These are phyloP conservation scores for Neomorphus geoffroyi DNA, from an alignment of 2,797 vertebrate genomes.

Conservation along the genomic window DNA sequence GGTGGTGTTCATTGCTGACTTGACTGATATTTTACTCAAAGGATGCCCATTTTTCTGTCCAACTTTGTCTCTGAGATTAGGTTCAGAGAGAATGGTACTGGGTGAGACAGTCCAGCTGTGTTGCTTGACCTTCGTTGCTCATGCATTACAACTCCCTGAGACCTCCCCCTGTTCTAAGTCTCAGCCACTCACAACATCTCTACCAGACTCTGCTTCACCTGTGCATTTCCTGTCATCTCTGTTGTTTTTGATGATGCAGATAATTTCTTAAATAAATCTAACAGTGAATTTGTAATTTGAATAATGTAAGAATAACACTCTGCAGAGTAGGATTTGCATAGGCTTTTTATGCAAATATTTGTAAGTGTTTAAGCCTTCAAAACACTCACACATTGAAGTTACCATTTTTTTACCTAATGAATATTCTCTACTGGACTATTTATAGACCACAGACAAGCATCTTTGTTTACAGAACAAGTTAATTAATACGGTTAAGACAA, in stretches of 20 bases:
- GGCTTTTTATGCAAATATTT: constrained; percentile 26
- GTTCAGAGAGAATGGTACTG: not conserved
- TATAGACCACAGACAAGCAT: not conserved
- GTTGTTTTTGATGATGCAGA: not conserved
- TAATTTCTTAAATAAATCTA: not conserved
- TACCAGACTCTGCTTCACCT: not conserved
- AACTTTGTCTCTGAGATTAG: not conserved
- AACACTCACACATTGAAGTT: not conserved
- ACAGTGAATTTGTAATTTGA: not conserved
- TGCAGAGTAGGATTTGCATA: constrained; percentile 6
- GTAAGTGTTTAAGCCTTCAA: constrained; percentile 18
- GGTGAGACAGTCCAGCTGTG: not conserved
- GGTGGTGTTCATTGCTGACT: not conserved
- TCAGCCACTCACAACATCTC: not conserved
- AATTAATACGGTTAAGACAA: not conserved
- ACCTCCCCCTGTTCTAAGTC: not conserved
- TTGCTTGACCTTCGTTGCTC: not conserved
- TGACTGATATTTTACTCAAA: not conserved
- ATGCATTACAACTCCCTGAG: rapidly evolving
- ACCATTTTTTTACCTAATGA: constrained; percentile 1
- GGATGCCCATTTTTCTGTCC: not conserved
- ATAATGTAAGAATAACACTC: not conserved
- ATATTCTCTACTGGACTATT: not conserved
- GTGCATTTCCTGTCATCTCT: not conserved
- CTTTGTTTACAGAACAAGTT: constrained; percentile 37